Conservation (phyloP, 1,140 invertebrate genomes). For the Microplitis demolitor region DNA sequence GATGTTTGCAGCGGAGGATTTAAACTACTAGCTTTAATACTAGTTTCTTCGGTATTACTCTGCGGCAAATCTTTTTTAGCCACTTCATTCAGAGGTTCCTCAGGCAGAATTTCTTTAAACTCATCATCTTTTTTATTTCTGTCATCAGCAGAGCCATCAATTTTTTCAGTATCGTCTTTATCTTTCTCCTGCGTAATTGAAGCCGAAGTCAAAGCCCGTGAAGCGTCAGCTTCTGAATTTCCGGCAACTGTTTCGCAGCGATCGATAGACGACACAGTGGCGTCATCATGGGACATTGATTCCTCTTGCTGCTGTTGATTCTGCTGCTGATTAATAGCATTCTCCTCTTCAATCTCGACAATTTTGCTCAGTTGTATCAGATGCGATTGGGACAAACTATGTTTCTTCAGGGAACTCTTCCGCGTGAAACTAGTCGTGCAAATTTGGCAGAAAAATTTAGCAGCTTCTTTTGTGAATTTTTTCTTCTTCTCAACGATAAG, state of each 20-base stretch:
- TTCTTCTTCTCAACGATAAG: conserved; percentile 57
- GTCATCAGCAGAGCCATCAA: not conserved
- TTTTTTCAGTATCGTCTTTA: not conserved
- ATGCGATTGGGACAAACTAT: conserved; percentile 56
- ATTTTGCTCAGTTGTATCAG: conserved; percentile 42
- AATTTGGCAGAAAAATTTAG: conserved; percentile 55
- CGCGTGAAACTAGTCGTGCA: conserved; percentile 57
- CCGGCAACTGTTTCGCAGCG: not conserved
- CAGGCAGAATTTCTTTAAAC: not conserved
- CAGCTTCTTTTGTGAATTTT: conserved; percentile 55
- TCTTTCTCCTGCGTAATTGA: not conserved
- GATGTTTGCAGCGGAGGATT: conserved; percentile 24
- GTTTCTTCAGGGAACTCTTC: conserved; percentile 58
- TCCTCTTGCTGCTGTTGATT: conserved; percentile 17
- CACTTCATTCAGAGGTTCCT: not conserved
- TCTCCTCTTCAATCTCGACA: conserved; percentile 24
- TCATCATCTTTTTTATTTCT: not conserved
- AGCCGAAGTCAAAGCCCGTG: not conserved
- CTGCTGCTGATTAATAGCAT: not conserved
- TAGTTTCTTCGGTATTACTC: not conserved
- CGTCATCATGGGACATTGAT: conserved; percentile 17
- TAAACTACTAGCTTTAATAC: not conserved
- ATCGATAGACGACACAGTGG: conserved; percentile 21
- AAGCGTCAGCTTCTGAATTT: not conserved
- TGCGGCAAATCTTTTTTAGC: not conserved